Evolutionary conservation across 2,888 invertebrate genomes (phyloP), one percentile per base, ranked within the genome.

Genomic region (Tipula lateralis): DNA sequence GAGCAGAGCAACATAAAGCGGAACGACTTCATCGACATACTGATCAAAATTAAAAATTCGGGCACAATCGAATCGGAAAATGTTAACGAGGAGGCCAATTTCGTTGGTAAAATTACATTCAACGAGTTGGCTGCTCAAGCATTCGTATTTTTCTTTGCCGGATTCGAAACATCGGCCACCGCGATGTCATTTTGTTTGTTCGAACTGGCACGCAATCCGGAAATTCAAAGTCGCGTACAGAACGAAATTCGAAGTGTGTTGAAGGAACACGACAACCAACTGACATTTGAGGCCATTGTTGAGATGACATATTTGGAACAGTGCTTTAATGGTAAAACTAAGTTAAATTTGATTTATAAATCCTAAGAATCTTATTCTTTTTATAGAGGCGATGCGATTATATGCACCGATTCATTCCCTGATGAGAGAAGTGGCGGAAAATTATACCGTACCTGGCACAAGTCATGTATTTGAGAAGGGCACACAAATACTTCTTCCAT

Each of bases 51-150:
- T 84, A 90, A 89, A 86, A 89, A 88, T 83, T 82, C 32, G 82
- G 82, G 82, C 1, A 29, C 12, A 4, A 5, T 32, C 9, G 82
- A 12, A 7, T 13, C 29, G n/a, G 32, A 30, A 82, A 16, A 30
- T 16, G 2, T n/a, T n/a, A 16, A 30, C n/a, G 82, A 30, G 32
- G 82, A 16, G 32, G 16, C 29, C 0, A 16, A 82, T 16, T 66
- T 66, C 12, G 30, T 30, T 30, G 82, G 82, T 7, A 82, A 82
- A 30, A 82, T 82, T 24, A 82, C 82, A 6, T 82, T 82, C 4
- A 82, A 91, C 9, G 91, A 92, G 83, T 89, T 93, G 0, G 89
- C 91, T n/a, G 92, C 92, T 0, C 92, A 93, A 88, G 91, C 91
- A 29, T 84, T 92, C 0, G 84, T 92, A 0, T 92, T 92, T 87